Evolutionary conservation across 2,888 invertebrate species (phyloP), one percentile per base, ranked within the genome.

Genomic region (Stomorhina lunata): DNA sequence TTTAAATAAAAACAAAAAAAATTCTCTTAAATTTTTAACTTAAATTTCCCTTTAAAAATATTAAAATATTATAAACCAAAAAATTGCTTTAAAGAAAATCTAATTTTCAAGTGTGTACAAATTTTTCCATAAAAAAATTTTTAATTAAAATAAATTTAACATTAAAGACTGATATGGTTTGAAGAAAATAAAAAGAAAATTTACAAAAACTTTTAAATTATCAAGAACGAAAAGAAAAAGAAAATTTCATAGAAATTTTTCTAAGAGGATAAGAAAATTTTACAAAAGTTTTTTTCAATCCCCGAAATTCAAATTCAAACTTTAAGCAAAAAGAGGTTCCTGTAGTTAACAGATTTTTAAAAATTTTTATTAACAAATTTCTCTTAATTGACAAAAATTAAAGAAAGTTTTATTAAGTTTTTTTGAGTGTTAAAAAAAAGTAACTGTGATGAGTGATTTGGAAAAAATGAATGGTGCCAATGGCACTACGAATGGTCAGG

Each of bases 361-460:
- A 65, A 20, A 48, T 20, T 45, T 72, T 63, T 48, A 37, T 55
- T 9, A 61, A 65, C n/a, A 57, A 50, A 72, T 72, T 48, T 63
- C 15, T 2, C 66, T 27, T 0, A 27, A 48, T 29, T 15, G 53
- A 66, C 17, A 82, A 75, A 61, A 12, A 25, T 10, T 4, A 55
- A 22, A 69, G 9, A 12, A 20, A 34, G n/a, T 17, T 40, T n/a
- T 17, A 34, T 12, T 6, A 29, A 45, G 57, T 50, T 43, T 73
- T 32, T 32, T n/a, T n/a, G n/a, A n/a, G 34, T 63, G 10, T 9
- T 9, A 34, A 29, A n/a, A 29, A 43, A 68, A 80, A 50, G 32
- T 55, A 69, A 80, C 84, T 82, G 83, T 75, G 83, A 83, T 82
- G 84, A 80, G 83, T 61, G 80, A 80, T 83, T 81, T 84, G 34